phyloP scores from a whole-genome alignment of 2,797 vertebrate species.

The Avahi laniger region DNA sequence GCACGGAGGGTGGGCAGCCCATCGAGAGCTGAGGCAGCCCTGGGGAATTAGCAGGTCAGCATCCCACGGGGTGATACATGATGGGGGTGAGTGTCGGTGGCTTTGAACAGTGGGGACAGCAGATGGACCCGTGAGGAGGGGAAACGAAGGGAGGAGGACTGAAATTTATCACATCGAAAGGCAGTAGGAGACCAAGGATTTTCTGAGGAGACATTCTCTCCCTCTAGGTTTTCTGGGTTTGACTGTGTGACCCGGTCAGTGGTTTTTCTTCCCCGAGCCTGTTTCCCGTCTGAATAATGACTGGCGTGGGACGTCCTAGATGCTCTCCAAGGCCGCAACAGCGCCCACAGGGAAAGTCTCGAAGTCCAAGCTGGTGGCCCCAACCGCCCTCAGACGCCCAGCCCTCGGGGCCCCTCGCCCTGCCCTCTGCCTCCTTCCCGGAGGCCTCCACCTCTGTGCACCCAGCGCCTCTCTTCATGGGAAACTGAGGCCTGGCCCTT shows the following conservation, averaged over 20 bases:
- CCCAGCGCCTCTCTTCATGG: background rate
- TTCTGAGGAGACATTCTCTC: background rate
- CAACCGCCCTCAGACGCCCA: background rate
- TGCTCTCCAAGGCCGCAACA: background rate
- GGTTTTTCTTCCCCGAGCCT: background rate
- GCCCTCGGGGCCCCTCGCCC: background rate
- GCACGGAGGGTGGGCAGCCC: no score
- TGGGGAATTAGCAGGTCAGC: background rate
- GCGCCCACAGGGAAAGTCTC: background rate
- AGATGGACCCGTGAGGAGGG: background rate
- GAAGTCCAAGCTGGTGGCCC: background rate
- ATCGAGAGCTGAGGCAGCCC: background rate
- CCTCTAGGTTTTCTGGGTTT: background rate
- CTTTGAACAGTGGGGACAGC: background rate
- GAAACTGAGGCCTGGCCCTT: background rate
- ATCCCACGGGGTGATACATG: background rate
- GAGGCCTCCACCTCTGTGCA: background rate
- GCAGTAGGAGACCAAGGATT: background rate
- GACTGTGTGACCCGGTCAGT: background rate
- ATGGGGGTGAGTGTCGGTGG: background rate
- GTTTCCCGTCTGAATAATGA: background rate
- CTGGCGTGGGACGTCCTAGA: background rate
- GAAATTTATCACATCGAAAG: background rate
- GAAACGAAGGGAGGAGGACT: background rate
- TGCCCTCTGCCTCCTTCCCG: background rate